These are phyloP conservation scores for Miichthys miiuy DNA, from an alignment of 2,797 vertebrate species.

Conservation along the genomic window DNA sequence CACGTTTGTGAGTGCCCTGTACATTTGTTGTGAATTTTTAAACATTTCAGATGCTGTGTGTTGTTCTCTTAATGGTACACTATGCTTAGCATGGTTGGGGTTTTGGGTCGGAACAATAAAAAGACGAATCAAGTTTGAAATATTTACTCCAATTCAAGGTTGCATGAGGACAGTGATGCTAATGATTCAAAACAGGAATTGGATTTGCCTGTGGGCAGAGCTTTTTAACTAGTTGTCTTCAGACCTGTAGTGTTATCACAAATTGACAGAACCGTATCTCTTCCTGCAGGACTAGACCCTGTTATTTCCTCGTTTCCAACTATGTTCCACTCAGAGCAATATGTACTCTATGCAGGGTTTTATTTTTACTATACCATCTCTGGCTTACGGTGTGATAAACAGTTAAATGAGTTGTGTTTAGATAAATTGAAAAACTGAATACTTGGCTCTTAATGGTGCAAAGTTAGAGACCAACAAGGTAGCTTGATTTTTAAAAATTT, in stretches of 20 bases:
- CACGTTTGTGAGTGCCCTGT: background rate
- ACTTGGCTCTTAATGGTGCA: slow-evolving; percentile 12
- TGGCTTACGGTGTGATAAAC: slow-evolving; percentile 7
- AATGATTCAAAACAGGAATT: background rate
- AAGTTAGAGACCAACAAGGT: slow-evolving; percentile 14
- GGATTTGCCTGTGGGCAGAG: background rate
- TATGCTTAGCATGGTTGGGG: background rate
- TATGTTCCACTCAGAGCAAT: background rate
- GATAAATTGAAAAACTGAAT: slow-evolving; percentile 13
- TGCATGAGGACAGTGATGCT: background rate
- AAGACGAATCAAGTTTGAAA: slow-evolving; percentile 36
- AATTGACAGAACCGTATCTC: slow-evolving; percentile 9
- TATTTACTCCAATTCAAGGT: slow-evolving; percentile 18
- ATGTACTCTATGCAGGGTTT: background rate
- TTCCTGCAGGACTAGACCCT: background rate
- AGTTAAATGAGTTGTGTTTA: slow-evolving; percentile 23
- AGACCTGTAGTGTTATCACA: background rate
- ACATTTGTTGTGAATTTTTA: background rate
- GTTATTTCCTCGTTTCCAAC: slow-evolving; percentile 6
- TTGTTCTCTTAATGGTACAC: slow-evolving; percentile 5
- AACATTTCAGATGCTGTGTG: slow-evolving; percentile 1
- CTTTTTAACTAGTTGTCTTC: slow-evolving; percentile 17
- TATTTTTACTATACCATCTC: background rate
- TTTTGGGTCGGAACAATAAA: slow-evolving; percentile 19
- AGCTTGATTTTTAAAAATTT: slow-evolving; percentile 15